Conservation (phyloP, 2,113 vertebrate species). For the Mesocricetus auratus region DNA sequence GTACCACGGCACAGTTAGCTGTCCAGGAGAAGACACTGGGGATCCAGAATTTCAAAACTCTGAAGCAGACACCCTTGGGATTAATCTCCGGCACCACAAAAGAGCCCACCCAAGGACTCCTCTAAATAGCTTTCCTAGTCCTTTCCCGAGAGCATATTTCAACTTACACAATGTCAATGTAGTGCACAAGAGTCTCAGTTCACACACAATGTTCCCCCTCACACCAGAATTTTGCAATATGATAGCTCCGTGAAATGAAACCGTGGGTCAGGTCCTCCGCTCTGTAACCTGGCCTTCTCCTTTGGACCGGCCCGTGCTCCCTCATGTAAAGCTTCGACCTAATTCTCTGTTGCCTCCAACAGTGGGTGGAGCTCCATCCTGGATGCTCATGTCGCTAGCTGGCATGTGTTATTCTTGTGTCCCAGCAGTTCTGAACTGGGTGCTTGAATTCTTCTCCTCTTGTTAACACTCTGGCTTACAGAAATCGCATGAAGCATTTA, state of each 20-base stretch:
- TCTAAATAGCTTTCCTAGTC: conserved; percentile 69
- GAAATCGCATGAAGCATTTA: not conserved
- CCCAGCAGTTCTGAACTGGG: not conserved
- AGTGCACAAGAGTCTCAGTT: conserved; percentile 46
- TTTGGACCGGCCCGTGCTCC: not conserved
- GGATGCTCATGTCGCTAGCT: not conserved
- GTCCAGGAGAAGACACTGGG: conserved; percentile 67
- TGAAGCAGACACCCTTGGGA: conserved; percentile 60
- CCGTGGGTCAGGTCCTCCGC: not conserved
- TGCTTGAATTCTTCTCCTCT: not conserved
- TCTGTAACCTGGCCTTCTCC: not conserved
- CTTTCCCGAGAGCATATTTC: conserved; percentile 9
- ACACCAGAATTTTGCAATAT: not conserved
- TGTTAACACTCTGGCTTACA: not conserved
- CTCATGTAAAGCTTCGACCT: not conserved
- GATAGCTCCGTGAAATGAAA: not conserved
- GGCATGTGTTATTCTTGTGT: not conserved
- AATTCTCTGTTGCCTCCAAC: not conserved
- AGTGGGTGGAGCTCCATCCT: not conserved
- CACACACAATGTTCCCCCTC: conserved; percentile 26
- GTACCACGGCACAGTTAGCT: conserved; percentile 69
- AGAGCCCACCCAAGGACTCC: conserved; percentile 47
- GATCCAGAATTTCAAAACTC: conserved; percentile 31
- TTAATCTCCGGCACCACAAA: conserved; percentile 61
- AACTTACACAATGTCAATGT: conserved; percentile 48